phyloP scores from a whole-genome alignment of 92 coral and sea anemone species.

The Epizoanthus illoricatus region DNA sequence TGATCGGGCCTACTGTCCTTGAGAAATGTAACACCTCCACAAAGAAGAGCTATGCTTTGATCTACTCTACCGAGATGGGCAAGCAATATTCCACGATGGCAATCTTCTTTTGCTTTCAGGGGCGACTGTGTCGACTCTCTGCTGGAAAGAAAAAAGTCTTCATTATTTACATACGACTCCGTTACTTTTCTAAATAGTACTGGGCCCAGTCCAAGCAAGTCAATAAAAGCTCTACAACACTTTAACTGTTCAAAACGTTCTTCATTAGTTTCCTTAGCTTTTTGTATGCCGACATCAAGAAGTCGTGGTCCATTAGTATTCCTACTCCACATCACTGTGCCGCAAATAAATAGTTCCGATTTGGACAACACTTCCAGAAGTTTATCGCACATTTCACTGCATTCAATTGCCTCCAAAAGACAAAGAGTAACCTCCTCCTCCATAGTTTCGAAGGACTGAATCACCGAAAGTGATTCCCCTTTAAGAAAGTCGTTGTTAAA shows the following conservation, averaged over 20 bases:
- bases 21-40: neutral
- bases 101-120: neutral
- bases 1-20: neutral
- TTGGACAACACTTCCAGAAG: neutral
- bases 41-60: neutral
- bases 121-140: neutral
- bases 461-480: neutral
- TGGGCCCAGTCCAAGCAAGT: neutral
- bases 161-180: neutral
- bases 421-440: neutral
- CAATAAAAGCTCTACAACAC: too few relatives aligned
- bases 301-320: neutral
- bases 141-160: neutral
- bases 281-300: neutral
- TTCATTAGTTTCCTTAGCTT: too few relatives aligned
- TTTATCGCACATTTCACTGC: too few relatives aligned
- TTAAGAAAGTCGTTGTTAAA: too few relatives aligned
- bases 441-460: neutral
- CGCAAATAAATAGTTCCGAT: neutral
- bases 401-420: too few relatives aligned
- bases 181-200: neutral
- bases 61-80: slow-evolving; percentile 6
- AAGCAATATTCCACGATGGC: slow-evolving; percentile 2
- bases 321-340: neutral
- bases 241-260: too few relatives aligned